Evolutionary conservation across 2,797 vertebrate species (phyloP).

Genomic region (Tachyglossus aculeatus): DNA sequence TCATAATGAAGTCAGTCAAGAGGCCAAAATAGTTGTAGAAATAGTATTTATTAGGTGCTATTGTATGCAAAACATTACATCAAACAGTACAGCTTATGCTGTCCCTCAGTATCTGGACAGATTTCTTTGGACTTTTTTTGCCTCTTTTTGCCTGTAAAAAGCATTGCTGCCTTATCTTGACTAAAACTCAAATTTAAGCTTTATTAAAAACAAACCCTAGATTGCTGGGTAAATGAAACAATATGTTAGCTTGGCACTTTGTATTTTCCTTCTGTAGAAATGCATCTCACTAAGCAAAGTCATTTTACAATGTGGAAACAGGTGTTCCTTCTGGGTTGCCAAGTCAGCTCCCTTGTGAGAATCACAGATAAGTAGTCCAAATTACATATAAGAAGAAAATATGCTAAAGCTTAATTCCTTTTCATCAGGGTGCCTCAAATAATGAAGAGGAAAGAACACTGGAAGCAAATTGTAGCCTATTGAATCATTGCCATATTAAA

Average conservation of each 20-base stretch:
- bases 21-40: too few relatives aligned
- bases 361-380: conserved; percentile 67
- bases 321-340: conserved; percentile 66
- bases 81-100: neutral
- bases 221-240: conserved; percentile 21
- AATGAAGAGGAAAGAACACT: conserved; percentile 49
- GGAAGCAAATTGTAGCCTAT: conserved; percentile 52
- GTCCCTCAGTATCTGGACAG: conserved; percentile 12
- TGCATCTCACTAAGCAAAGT: conserved; percentile 24
- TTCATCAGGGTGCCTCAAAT: conserved; percentile 60
- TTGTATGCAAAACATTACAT: neutral
- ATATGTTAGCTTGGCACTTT: conserved; percentile 21
- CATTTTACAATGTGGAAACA: conserved; percentile 61
- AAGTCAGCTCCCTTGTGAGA: conserved; percentile 63
- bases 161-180: too few relatives aligned
- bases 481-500: conserved; percentile 64
- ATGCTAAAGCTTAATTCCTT: conserved; percentile 70
- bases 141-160: too few relatives aligned
- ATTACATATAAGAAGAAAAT: conserved; percentile 70
- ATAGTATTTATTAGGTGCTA: too few relatives aligned
- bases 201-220: conserved; percentile 16
- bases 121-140: conserved; percentile 4
- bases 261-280: conserved; percentile 42
- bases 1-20: too few relatives aligned
- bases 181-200: too few relatives aligned